Percentiles rank a stretch among this genome's conserved stretches.
Evolutionary conservation across 2,888 invertebrate species (phyloP).

Genomic region (Euzophera pinguis): DNA sequence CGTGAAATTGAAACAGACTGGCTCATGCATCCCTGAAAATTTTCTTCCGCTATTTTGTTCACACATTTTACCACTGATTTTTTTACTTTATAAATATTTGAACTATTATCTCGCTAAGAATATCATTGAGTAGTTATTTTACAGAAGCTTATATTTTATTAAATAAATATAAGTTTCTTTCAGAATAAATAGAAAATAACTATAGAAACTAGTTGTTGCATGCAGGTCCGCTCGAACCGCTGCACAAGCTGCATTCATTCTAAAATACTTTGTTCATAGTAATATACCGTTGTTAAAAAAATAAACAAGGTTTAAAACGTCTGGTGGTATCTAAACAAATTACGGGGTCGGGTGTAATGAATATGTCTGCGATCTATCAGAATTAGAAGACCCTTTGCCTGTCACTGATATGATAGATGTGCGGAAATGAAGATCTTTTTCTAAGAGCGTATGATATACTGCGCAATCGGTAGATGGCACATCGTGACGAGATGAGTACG

Average conservation of each 20-base stretch:
- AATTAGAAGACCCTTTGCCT: conserved; percentile 72
- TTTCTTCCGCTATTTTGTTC: conserved; percentile 45
- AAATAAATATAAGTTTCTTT: too few relatives aligned
- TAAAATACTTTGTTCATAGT: too few relatives aligned
- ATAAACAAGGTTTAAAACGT: background rate
- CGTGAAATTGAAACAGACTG: conserved; percentile 77
- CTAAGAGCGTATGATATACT: conserved; percentile 62
- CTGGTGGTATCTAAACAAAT: conserved; percentile 35
- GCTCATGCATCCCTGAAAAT: conserved; percentile 53
- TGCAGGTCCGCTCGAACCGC: too few relatives aligned
- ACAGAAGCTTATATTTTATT: too few relatives aligned
- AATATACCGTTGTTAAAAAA: background rate
- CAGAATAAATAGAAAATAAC: too few relatives aligned
- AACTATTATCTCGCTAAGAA: too few relatives aligned
- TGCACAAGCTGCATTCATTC: too few relatives aligned
- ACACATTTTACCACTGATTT: conserved; percentile 42
- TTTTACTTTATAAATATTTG: background rate
- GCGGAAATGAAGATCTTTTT: conserved; percentile 78
- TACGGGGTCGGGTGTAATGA: conserved; percentile 56
- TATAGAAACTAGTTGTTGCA: too few relatives aligned
- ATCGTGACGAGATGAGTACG: conserved; percentile 33
- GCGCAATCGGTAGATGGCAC: conserved; percentile 44
- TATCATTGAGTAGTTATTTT: too few relatives aligned
- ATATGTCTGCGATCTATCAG: conserved; percentile 73
- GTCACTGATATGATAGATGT: conserved; percentile 73